A percentile compares a stretch with the other conserved stretches of the same genome.
These are phyloP conservation scores for Tenthredo livida DNA, from an alignment of 2,888 invertebrate genomes.

Conservation along the genomic window DNA sequence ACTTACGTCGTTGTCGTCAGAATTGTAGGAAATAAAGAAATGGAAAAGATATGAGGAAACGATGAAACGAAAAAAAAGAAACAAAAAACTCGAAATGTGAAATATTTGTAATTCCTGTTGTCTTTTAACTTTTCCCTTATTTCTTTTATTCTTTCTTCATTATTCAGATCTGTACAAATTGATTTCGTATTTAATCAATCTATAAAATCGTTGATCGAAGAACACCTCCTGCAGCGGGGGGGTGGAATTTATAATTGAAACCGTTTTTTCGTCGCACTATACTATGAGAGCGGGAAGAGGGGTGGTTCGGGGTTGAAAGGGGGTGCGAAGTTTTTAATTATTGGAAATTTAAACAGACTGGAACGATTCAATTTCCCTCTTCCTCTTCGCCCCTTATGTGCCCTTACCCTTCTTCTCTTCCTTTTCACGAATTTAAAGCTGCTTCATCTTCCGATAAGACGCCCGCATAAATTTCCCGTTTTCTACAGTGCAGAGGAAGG, in stretches of 20 bases:
- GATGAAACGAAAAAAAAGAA: neutral
- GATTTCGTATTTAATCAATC: neutral
- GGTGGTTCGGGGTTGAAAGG: neutral
- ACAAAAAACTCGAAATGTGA: neutral
- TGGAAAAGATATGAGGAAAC: neutral
- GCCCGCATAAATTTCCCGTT: slow-evolving; percentile 19
- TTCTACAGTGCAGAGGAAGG: neutral
- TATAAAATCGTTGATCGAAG: neutral
- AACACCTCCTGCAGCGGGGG: neutral
- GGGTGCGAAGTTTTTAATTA: slow-evolving; percentile 33
- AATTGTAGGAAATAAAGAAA: neutral
- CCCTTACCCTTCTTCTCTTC: neutral
- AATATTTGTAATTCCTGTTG: neutral
- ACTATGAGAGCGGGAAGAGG: neutral
- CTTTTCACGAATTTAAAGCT: slow-evolving; percentile 23
- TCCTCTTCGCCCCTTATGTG: neutral
- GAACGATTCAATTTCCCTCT: slow-evolving; percentile 33
- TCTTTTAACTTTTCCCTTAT: neutral
- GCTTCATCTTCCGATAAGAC: slow-evolving; percentile 34
- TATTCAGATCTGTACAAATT: neutral
- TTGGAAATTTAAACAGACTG: slow-evolving; percentile 36
- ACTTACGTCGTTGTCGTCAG: neutral
- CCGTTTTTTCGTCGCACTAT: neutral
- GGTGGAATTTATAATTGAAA: neutral
- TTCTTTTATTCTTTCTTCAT: neutral